These are phyloP conservation scores for Leucopternis melanops DNA, from an alignment of 2,113 vertebrate genomes.

Conservation along the genomic window DNA sequence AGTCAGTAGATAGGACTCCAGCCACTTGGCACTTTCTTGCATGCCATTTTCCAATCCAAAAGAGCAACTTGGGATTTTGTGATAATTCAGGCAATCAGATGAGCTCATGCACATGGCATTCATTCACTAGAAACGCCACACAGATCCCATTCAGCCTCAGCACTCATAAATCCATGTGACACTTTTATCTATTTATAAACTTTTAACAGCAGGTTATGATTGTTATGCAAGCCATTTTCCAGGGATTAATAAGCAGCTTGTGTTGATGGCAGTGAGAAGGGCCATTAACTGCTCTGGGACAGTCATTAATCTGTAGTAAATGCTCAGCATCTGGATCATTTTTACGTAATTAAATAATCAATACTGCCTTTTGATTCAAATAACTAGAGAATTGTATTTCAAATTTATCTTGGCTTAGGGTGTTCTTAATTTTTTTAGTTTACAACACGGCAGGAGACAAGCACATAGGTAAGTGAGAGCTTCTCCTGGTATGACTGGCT, in stretches of 20 bases:
- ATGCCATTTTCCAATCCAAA: conserved; percentile 29
- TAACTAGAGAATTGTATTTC: neutral
- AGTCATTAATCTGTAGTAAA: conserved; percentile 46
- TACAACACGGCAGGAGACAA: neutral
- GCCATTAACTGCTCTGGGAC: conserved; percentile 22
- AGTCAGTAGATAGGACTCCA: conserved; percentile 40
- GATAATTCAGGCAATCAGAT: conserved; percentile 52
- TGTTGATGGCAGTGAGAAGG: conserved; percentile 1
- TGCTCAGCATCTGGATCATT: conserved; percentile 12
- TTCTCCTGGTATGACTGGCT: neutral
- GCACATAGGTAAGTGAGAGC: fast-evolving
- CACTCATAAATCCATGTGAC: conserved; percentile 43
- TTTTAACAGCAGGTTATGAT: conserved; percentile 52
- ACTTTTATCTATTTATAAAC: conserved; percentile 64
- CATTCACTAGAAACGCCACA: neutral
- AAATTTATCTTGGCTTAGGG: neutral
- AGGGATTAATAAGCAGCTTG: conserved; percentile 41
- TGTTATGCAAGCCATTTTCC: conserved; percentile 52
- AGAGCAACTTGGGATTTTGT: conserved; percentile 52
- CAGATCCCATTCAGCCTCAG: conserved; percentile 30
- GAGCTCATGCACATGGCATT: conserved; percentile 54
- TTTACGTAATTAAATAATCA: conserved; percentile 41
- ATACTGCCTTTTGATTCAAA: conserved; percentile 37
- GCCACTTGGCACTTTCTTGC: conserved; percentile 40
- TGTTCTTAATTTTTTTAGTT: conserved; percentile 8